Evolutionary conservation across 1,140 invertebrate species (phyloP), one percentile per base, ranked within the genome.

Genomic region (Phenacoccus solenopsis): DNA sequence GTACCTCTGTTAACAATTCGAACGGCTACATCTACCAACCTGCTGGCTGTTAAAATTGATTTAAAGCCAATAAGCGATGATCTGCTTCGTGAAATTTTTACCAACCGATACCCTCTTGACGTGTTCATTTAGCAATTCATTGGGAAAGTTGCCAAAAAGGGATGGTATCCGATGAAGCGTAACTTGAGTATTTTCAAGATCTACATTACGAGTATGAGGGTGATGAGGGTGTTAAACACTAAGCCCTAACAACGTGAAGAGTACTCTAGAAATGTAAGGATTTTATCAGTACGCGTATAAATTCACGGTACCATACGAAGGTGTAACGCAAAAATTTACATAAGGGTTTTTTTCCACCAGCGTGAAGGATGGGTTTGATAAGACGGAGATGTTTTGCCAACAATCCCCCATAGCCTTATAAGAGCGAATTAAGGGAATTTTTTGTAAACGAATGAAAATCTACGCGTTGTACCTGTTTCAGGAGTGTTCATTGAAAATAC

Each of bases 111-210:
- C 38, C 38, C 38, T 49, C 38, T 49, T 49, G 38, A 49, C 38
- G 38, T 49, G 38, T 49, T 49, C 38, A 49, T 49, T 49, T 49
- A 49, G 20, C 38, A 49, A 49, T 49, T 49, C 38, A 49, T 49
- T 49, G 38, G 38, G 38, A 49, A 49, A 49, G 38, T 49, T 49
- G 38, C 38, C 38, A 49, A 49, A 49, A 49, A 49, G 38, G 38
- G 38, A 4, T 49, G 38, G 38, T 49, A 49, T n/a, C 38, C 38
- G 20, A 49, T 49, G 38, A 49, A 49, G 38, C 38, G 38, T 49
- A 49, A 49, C 20, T 49, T n/a, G 20, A 49, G 38, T 49, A 49
- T 49, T 49, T n/a, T 49, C 38, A 49, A 49, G 38, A 49, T 49
- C 38, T 49, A 49, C 20, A 49, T 49, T 49, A 49, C 38, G 20